phyloP scores from a whole-genome alignment of 1,140 invertebrate species.

The Neodiprion fabricii region DNA sequence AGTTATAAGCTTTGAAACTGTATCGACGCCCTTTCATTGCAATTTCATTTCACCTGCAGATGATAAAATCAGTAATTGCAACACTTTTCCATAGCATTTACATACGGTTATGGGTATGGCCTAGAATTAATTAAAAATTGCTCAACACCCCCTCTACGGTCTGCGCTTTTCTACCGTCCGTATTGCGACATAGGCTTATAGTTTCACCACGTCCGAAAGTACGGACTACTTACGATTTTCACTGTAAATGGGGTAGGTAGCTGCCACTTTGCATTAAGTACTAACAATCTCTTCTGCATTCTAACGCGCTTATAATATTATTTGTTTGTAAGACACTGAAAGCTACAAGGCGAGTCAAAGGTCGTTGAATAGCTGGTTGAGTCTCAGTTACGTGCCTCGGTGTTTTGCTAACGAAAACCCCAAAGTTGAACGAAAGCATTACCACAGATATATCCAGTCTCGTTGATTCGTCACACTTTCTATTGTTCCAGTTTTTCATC shows the following conservation, averaged over 20 bases:
- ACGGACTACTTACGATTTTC: conserved; percentile 34
- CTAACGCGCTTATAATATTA: too few relatives aligned
- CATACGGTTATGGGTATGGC: too few relatives aligned
- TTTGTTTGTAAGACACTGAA: too few relatives aligned
- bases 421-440: too few relatives aligned
- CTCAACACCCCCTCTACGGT: neutral
- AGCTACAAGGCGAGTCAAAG: neutral
- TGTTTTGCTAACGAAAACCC: too few relatives aligned
- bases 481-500: neutral
- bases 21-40: too few relatives aligned
- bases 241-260: conserved; percentile 22
- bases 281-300: neutral
- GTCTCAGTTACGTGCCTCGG: too few relatives aligned
- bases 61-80: too few relatives aligned
- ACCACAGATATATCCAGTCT: neutral
- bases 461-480: neutral
- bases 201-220: conserved; percentile 53
- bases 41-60: too few relatives aligned
- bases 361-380: neutral
- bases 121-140: neutral
- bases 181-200: conserved; percentile 13
- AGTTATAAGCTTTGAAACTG: too few relatives aligned
- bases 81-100: too few relatives aligned
- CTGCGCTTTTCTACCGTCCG: neutral
- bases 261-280: conserved; percentile 29